phyloP scores from a whole-genome alignment of 1,140 invertebrate genomes.

The Phymastichus coffea region DNA sequence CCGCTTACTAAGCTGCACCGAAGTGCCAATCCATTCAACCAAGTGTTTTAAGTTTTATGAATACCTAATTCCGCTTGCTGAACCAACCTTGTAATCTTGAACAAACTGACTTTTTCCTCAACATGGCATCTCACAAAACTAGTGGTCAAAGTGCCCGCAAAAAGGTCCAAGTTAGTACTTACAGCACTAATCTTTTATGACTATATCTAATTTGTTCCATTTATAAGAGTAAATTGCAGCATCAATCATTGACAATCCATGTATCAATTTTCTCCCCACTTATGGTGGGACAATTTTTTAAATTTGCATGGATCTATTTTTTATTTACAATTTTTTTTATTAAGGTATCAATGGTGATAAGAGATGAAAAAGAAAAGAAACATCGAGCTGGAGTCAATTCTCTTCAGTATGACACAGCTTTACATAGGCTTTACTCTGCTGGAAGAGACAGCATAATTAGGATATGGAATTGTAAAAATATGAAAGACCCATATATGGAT shows the following conservation, averaged over 20 bases:
- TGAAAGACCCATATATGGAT: constrained; percentile 85
- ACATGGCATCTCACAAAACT: constrained; percentile 55
- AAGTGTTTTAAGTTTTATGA: too few relatives aligned
- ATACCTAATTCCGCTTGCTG: too few relatives aligned
- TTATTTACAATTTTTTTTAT: constrained; percentile 28
- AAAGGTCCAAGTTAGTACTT: constrained; percentile 65
- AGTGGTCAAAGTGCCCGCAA: constrained; percentile 63
- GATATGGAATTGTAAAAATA: constrained; percentile 84
- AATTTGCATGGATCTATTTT: constrained; percentile 12
- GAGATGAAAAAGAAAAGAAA: constrained; percentile 90
- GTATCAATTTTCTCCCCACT: not conserved
- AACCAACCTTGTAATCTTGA: too few relatives aligned
- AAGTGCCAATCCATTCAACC: too few relatives aligned
- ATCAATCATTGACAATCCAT: not conserved
- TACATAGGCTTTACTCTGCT: constrained; percentile 92
- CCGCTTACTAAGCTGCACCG: too few relatives aligned
- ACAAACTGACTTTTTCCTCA: too few relatives aligned
- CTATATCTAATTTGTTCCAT: not conserved
- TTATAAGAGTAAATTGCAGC: not conserved
- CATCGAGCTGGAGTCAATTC: constrained; percentile 96
- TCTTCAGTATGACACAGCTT: constrained; percentile 85
- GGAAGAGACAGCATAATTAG: constrained; percentile 98
- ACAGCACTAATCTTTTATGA: not conserved
- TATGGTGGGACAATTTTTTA: not conserved
- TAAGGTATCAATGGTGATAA: constrained; percentile 96